Evolutionary conservation across 2,113 vertebrate genomes (phyloP).

Genomic region (Phylloscopus trochiloides): DNA sequence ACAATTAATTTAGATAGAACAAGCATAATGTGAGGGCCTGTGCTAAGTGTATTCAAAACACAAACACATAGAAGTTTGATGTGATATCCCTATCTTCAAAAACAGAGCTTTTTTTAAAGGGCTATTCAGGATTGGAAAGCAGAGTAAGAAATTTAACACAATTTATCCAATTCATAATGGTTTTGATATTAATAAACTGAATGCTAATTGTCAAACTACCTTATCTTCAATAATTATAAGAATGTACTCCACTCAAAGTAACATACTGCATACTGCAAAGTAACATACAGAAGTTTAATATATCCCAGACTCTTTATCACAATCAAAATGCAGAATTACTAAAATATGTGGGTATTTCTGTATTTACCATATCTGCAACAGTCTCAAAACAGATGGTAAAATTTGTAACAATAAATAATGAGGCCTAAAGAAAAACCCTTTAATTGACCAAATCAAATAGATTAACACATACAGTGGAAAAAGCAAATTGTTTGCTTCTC

Average conservation of each 20-base stretch:
- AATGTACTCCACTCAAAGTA: not conserved
- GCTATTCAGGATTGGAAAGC: not conserved
- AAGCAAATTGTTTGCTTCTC: not conserved
- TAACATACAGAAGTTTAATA: not conserved
- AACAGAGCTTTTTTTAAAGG: not conserved
- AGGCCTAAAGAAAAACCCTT: not conserved
- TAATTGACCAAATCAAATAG: not conserved
- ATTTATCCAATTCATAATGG: not conserved
- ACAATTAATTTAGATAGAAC: not conserved
- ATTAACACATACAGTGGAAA: not conserved
- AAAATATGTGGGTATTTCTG: not conserved
- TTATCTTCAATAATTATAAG: not conserved
- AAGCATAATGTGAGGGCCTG: not conserved
- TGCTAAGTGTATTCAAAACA: not conserved
- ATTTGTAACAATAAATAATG: not conserved
- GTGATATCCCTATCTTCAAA: not conserved
- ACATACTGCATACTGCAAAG: not conserved
- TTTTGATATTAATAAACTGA: not conserved
- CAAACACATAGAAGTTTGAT: not conserved
- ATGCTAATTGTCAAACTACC: not conserved
- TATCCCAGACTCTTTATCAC: not conserved
- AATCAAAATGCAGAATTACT: not conserved
- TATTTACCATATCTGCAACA: not conserved
- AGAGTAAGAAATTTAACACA: not conserved
- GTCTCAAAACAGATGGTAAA: not conserved